Evolutionary conservation across 2,888 invertebrate species (phyloP).

Genomic region (Brachyopa scutellaris): DNA sequence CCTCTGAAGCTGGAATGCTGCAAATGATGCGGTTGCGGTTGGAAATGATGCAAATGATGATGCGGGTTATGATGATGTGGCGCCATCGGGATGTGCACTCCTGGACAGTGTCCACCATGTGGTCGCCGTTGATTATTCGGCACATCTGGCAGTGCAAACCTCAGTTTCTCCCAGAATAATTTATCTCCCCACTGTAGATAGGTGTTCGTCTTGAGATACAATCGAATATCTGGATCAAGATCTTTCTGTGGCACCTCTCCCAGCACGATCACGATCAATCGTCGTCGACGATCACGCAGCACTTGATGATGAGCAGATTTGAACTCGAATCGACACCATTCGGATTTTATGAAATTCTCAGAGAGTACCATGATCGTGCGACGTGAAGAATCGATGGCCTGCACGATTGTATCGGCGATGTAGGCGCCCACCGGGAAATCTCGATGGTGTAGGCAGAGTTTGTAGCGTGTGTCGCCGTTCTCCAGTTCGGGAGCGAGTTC

Average conservation of each 20-base stretch:
- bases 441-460: constrained; percentile 94
- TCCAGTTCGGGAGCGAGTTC: constrained; percentile 94
- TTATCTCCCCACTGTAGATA: constrained; percentile 96
- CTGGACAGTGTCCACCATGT: constrained; percentile 78
- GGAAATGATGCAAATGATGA: constrained; percentile 71
- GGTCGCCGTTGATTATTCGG: constrained; percentile 81
- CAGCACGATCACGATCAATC: constrained; percentile 94
- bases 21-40: constrained; percentile 75
- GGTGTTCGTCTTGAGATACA: constrained; percentile 95
- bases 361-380: constrained; percentile 95
- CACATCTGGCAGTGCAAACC: constrained; percentile 94
- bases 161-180: constrained; percentile 97
- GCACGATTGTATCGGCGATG: constrained; percentile 95
- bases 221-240: constrained; percentile 93
- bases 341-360: constrained; percentile 96
- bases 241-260: constrained; percentile 95
- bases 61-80: constrained; percentile 79
- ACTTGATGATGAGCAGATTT: constrained; percentile 96
- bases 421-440: constrained; percentile 94
- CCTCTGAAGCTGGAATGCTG: constrained; percentile 77
- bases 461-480: constrained; percentile 89
- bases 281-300: constrained; percentile 91
- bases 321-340: constrained; percentile 98
- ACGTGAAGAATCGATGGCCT: constrained; percentile 94
- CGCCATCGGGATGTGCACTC: constrained; percentile 79